Evolutionary conservation across 2,888 invertebrate genomes (phyloP).

Genomic region (Zootermopsis nevadensis): DNA sequence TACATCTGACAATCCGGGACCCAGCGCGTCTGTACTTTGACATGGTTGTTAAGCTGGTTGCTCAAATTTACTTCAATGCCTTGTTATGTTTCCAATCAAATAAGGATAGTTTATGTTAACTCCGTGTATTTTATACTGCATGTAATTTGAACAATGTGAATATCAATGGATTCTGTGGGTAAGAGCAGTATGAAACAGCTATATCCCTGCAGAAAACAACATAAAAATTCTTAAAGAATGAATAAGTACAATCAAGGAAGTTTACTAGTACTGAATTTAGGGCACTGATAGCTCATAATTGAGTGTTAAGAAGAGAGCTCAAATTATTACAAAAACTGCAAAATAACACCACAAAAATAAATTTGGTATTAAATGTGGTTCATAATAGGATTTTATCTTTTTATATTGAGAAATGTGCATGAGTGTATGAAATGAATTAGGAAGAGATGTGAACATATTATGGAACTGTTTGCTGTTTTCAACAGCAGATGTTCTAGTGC

Average conservation of each 20-base stretch:
- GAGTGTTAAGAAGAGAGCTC: neutral
- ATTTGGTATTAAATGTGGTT: neutral
- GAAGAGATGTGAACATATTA: neutral
- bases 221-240: neutral
- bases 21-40: neutral
- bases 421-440: neutral
- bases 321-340: neutral
- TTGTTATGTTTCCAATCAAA: neutral
- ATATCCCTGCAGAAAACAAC: neutral
- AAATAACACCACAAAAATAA: neutral
- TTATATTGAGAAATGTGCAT: neutral
- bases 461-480: neutral
- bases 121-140: neutral
- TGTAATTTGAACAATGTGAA: neutral
- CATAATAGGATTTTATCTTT: neutral
- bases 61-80: neutral
- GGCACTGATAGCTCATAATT: conserved; percentile 5
- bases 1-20: neutral
- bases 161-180: neutral
- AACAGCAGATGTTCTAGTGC: neutral
- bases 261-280: neutral
- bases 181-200: neutral
- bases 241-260: neutral
- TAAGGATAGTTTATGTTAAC: neutral
- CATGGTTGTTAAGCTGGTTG: neutral